phyloP scores from a whole-genome alignment of 2,888 invertebrate species.

The Alviniconcha strummeri region DNA sequence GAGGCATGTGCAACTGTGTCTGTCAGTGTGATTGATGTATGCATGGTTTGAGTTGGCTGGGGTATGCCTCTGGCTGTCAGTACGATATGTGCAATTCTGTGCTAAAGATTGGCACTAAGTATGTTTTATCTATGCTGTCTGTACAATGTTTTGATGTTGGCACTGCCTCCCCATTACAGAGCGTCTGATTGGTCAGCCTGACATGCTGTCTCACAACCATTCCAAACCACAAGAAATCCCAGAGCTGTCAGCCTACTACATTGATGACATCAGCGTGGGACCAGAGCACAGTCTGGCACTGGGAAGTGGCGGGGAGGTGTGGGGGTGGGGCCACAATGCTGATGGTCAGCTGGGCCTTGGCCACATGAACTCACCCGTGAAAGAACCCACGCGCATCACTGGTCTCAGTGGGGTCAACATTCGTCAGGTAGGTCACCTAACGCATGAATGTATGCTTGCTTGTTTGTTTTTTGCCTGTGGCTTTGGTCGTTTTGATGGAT shows the following conservation, averaged over 20 bases:
- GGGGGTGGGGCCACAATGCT: constrained; percentile 80
- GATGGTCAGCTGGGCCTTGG: constrained; percentile 80
- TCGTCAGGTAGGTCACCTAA: constrained; percentile 73
- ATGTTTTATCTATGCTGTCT: no score
- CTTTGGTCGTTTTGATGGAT: not conserved
- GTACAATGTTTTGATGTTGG: no score
- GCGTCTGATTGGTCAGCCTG: constrained; percentile 78
- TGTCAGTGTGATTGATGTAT: no score
- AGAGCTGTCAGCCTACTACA: constrained; percentile 75
- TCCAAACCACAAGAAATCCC: constrained; percentile 77
- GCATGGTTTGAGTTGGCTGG: no score
- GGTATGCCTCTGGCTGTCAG: no score
- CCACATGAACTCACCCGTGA: constrained; percentile 76
- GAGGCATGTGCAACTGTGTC: no score
- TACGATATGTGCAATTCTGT: no score
- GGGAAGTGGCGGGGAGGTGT: constrained; percentile 78
- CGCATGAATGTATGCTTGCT: not conserved
- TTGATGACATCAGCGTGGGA: constrained; percentile 79
- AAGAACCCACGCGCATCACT: constrained; percentile 78
- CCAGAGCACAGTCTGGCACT: constrained; percentile 79
- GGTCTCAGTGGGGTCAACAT: constrained; percentile 77
- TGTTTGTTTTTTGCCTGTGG: constrained; percentile 38
- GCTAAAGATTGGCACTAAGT: no score
- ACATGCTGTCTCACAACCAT: constrained; percentile 74
- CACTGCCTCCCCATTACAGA: constrained; percentile 69